phyloP scores from a whole-genome alignment of 2,113 vertebrate genomes.

The Chiloscyllium plagiosum region DNA sequence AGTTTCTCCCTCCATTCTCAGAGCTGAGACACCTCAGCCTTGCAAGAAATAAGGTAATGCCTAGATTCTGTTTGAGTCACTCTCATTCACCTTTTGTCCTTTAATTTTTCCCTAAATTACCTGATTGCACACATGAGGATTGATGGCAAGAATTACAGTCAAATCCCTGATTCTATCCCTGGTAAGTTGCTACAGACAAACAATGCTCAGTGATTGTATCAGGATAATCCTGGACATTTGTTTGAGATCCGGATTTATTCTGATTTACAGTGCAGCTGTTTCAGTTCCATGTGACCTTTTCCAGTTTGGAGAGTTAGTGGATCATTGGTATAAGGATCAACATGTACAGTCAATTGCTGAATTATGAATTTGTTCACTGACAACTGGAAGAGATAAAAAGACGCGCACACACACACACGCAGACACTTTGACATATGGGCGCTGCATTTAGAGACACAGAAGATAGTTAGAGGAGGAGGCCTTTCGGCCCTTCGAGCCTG shows the following conservation, averaged over 20 bases:
- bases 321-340: not conserved
- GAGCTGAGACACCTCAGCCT: slow-evolving; percentile 66
- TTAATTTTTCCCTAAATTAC: not conserved
- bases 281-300: not conserved
- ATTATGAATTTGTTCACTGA: not conserved
- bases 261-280: not conserved
- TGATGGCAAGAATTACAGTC: not conserved
- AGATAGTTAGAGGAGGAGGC: too few species aligned
- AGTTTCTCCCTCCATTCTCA: slow-evolving; percentile 58
- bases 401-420: not conserved
- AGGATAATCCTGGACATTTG: not conserved
- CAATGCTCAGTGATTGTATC: not conserved
- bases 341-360: not conserved
- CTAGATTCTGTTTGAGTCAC: not conserved
- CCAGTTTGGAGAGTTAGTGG: not conserved
- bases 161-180: not conserved
- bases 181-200: not conserved
- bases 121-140: not conserved
- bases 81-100: not conserved
- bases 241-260: not conserved
- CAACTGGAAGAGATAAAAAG: too few species aligned
- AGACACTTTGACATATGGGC: not conserved
- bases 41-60: slow-evolving; percentile 70
- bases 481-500: too few species aligned
- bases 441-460: not conserved